Conservation (phyloP, 2,113 vertebrate genomes). For the Heteronetta atricapilla region DNA sequence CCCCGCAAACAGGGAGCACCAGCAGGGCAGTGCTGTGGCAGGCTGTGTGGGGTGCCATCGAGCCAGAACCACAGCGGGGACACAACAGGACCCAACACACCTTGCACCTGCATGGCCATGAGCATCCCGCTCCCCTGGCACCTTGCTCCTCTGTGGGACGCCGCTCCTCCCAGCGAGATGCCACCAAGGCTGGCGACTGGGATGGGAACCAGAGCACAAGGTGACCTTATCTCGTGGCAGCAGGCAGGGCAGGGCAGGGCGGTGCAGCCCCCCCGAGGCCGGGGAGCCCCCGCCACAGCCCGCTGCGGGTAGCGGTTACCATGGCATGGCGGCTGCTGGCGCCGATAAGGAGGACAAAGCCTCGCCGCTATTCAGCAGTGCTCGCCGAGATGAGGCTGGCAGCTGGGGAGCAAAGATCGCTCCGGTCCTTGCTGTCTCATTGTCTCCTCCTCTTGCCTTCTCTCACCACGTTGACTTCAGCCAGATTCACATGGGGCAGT, state of each 20-base stretch:
- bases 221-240: neutral
- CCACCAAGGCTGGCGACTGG: neutral
- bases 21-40: no score
- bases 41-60: rapidly evolving
- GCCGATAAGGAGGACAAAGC: neutral
- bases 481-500: neutral
- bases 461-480: neutral
- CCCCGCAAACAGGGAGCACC: neutral
- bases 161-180: neutral
- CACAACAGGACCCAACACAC: neutral
- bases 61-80: neutral
- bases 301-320: neutral
- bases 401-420: neutral
- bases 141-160: neutral
- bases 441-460: neutral
- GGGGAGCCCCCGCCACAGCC: neutral
- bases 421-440: neutral
- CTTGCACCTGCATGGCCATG: rapidly evolving
- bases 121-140: neutral
- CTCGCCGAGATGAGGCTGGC: neutral
- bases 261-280: neutral
- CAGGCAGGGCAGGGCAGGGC: neutral
- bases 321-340: neutral
- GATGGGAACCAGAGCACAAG: neutral
- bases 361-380: neutral